Evolutionary conservation across 2,888 invertebrate genomes (phyloP).

Genomic region (Drosophila robusta): DNA sequence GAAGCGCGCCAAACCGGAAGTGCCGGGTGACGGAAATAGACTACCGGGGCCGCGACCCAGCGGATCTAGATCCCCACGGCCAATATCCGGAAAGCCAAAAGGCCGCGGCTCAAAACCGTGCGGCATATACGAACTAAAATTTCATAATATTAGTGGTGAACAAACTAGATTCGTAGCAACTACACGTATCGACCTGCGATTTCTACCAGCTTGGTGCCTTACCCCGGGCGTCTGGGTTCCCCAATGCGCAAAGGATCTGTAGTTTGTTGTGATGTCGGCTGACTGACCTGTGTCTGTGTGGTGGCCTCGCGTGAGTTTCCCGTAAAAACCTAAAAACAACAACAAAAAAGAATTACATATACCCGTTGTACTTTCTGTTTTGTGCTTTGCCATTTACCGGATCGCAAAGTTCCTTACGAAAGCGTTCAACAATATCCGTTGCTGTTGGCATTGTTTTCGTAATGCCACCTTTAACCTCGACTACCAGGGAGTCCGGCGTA

Average conservation of each 20-base stretch:
- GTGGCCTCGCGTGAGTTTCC: conserved; percentile 80
- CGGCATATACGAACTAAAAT: conserved; percentile 52
- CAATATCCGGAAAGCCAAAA: conserved; percentile 86
- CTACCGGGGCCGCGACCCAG: conserved; percentile 86
- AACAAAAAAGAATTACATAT: not conserved
- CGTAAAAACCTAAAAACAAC: conserved; percentile 72
- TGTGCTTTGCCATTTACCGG: conserved; percentile 84
- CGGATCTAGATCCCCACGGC: conserved; percentile 92
- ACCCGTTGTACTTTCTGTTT: not conserved
- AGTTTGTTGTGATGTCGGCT: conserved; percentile 13
- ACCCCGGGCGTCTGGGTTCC: conserved; percentile 73
- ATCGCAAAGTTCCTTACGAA: conserved; percentile 89
- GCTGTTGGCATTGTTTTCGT: conserved; percentile 88
- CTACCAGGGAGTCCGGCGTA: conserved; percentile 87
- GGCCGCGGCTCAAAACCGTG: conserved; percentile 70
- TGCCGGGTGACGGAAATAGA: conserved; percentile 63
- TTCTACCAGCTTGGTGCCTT: not conserved
- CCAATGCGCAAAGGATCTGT: conserved; percentile 76
- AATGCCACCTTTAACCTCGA: conserved; percentile 87
- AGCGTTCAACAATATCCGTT: conserved; percentile 87
- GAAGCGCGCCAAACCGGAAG: conserved; percentile 85
- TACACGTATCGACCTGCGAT: too few species aligned
- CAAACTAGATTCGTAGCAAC: not conserved
- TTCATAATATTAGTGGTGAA: not conserved
- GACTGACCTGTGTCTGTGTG: conserved; percentile 76